Percentiles rank a stretch among this genome's conserved stretches.
Conservation (phyloP, 2,113 vertebrate species). For the Leuciscus idus region DNA sequence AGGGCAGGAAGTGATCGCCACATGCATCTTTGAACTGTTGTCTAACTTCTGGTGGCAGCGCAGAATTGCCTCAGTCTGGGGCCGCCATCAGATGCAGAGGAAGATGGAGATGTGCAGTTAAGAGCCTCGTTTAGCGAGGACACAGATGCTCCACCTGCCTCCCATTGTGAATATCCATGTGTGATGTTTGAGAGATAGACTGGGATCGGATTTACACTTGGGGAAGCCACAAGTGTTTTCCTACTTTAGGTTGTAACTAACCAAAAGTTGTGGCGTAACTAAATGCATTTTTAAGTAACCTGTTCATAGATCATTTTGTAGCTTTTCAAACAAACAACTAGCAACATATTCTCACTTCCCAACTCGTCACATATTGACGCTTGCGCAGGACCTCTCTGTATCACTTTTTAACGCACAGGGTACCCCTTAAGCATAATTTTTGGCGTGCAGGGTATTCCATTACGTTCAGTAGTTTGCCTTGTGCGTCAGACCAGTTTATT, state of each 20-base stretch:
- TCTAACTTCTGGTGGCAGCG: conserved; percentile 47
- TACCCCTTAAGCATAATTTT: too few species aligned
- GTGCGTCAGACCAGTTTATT: too few species aligned
- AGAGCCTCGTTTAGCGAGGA: conserved; percentile 42
- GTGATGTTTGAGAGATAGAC: conserved; percentile 15
- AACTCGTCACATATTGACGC: too few species aligned
- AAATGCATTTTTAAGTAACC: too few species aligned
- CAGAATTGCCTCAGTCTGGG: conserved; percentile 57
- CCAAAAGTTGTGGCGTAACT: background rate
- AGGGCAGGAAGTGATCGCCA: conserved; percentile 36
- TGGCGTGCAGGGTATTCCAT: too few species aligned
- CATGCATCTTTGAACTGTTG: conserved; percentile 51
- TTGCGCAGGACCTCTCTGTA: too few species aligned
- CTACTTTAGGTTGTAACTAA: background rate
- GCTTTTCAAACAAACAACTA: too few species aligned
- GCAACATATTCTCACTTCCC: too few species aligned
- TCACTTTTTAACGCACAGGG: too few species aligned
- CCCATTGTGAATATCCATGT: conserved; percentile 18
- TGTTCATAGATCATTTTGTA: too few species aligned
- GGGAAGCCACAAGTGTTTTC: conserved; percentile 20
- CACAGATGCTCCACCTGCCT: conserved; percentile 47
- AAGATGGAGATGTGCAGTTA: conserved; percentile 56
- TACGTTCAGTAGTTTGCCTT: too few species aligned
- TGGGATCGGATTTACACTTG: background rate
- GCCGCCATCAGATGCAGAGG: conserved; percentile 49